Evolutionary conservation across 2,888 invertebrate genomes (phyloP).

Genomic region (Nemoura dubitans): DNA sequence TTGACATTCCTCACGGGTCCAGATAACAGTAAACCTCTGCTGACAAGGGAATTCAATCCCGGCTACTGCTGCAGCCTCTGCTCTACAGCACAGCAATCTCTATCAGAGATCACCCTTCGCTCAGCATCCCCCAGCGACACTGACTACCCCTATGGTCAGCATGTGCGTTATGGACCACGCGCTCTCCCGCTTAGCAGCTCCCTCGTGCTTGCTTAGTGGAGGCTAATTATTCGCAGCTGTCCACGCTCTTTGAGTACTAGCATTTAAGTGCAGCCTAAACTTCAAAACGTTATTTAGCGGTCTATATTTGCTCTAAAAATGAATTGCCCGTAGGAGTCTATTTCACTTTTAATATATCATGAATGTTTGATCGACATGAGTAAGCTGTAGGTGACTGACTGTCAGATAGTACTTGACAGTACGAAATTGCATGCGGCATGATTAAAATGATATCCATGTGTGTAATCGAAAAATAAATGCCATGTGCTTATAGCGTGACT

Average conservation of each 20-base stretch:
- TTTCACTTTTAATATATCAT: neutral
- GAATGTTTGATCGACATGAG: neutral
- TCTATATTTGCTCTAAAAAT: neutral
- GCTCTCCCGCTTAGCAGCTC: neutral
- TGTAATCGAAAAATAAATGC: neutral
- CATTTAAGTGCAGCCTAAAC: neutral
- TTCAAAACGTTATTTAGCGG: neutral
- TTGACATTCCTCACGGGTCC: neutral
- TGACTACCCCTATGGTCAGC: constrained; percentile 3
- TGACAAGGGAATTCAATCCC: neutral
- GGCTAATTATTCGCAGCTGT: constrained; percentile 12
- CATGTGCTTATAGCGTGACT: neutral
- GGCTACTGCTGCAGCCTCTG: neutral
- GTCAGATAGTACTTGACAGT: no score
- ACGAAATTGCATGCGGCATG: neutral
- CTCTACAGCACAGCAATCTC: neutral
- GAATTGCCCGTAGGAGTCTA: neutral
- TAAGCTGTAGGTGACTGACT: neutral
- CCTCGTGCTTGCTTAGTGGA: neutral
- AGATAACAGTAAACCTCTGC: neutral
- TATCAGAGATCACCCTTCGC: neutral
- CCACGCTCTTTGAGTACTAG: neutral
- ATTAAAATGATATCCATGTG: neutral
- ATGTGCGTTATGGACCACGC: neutral
- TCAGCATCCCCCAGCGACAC: neutral